A percentile compares a stretch with the other conserved stretches of the same genome.
These are phyloP conservation scores for Rhinogobio ventralis DNA, from an alignment of 2,797 vertebrate genomes.

Conservation along the genomic window DNA sequence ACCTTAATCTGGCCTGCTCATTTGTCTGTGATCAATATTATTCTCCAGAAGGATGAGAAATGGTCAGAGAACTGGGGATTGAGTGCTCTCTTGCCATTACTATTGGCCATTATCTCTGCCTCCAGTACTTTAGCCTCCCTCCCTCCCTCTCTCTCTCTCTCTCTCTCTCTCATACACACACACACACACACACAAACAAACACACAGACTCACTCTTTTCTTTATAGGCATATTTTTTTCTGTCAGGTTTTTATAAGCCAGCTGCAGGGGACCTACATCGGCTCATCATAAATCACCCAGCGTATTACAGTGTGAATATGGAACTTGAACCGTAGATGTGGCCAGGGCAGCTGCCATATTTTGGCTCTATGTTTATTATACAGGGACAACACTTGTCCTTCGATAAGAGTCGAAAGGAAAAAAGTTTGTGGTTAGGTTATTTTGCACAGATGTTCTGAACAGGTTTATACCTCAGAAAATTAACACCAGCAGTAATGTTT, in stretches of 20 bases:
- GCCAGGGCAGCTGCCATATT: conserved; percentile 33
- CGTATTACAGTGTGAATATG: conserved; percentile 42
- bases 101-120: conserved; percentile 46
- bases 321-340: conserved; percentile 49
- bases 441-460: not conserved
- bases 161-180: not conserved
- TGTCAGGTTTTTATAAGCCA: conserved; percentile 57
- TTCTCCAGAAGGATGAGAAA: conserved; percentile 49
- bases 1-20: conserved; percentile 1
- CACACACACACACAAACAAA: conserved; percentile 18
- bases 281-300: conserved; percentile 52
- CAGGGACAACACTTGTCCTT: conserved; percentile 27
- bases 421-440: not conserved
- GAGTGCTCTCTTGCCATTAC: conserved; percentile 49
- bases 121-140: conserved; percentile 25
- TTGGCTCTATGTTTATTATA: conserved; percentile 44
- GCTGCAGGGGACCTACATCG: conserved; percentile 49
- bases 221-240: conserved; percentile 48
- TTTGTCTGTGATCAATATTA: conserved; percentile 52
- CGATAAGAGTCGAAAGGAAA: not conserved
- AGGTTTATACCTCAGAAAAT: no score
- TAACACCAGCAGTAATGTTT: no score
- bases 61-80: conserved; percentile 38
- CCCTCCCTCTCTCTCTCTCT: conserved; percentile 5
- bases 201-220: conserved; percentile 26